These are phyloP conservation scores for Scotopteryx bipunctaria DNA, from an alignment of 2,888 invertebrate genomes.

Conservation along the genomic window DNA sequence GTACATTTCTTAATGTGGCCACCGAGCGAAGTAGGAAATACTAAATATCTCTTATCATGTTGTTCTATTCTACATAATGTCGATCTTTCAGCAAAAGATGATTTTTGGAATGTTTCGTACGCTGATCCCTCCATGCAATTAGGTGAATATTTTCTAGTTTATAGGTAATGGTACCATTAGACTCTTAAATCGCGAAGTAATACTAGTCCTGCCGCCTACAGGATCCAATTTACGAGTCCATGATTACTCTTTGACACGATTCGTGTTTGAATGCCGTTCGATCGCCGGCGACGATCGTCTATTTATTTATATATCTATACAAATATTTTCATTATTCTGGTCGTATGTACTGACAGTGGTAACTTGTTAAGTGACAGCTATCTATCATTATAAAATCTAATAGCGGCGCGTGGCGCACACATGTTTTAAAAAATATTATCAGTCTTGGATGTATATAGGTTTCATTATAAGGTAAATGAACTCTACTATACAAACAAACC, in stretches of 20 bases:
- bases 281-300: conserved; percentile 26
- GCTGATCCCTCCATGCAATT: conserved; percentile 33
- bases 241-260: conserved; percentile 18
- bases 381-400: conserved; percentile 32
- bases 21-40: conserved; percentile 28
- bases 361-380: conserved; percentile 37
- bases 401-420: conserved; percentile 34
- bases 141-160: conserved; percentile 25
- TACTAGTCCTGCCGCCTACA: conserved; percentile 28
- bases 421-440: conserved; percentile 26
- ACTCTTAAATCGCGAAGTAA: conserved; percentile 26
- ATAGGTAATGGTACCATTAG: conserved; percentile 16
- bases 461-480: conserved; percentile 29
- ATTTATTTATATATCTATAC: conserved; percentile 27
- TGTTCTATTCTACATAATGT: conserved; percentile 35
- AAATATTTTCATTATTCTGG: conserved; percentile 28
- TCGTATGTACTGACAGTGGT: conserved; percentile 32
- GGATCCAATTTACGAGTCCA: conserved; percentile 22
- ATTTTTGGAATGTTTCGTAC: conserved; percentile 41
- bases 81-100: conserved; percentile 32
- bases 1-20: conserved; percentile 37
- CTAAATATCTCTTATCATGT: conserved; percentile 27
- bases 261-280: conserved; percentile 21
- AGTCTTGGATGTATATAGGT: conserved; percentile 32
- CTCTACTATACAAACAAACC: conserved; percentile 32